Conservation (phyloP, 2,113 vertebrate genomes). For the Natator depressus region DNA sequence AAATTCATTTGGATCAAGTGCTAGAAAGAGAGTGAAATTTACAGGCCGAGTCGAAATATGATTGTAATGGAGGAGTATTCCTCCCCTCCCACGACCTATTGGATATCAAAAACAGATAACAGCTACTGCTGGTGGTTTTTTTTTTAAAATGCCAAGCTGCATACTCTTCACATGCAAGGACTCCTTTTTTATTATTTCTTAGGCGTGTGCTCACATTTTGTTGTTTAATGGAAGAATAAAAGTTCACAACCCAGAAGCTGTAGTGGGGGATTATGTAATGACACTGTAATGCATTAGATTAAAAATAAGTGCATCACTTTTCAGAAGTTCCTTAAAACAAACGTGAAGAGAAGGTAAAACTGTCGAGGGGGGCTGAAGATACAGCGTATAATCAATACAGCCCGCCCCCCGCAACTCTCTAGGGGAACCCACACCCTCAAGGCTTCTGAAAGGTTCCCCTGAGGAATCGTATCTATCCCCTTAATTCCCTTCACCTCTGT, state of each 20-base stretch:
- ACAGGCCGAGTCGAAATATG: neutral
- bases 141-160: neutral
- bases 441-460: neutral
- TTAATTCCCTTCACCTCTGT: neutral
- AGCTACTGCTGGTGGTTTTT: neutral
- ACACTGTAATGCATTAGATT: neutral
- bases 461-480: neutral
- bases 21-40: neutral
- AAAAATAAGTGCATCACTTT: neutral
- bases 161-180: neutral
- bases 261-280: neutral
- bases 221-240: neutral
- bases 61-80: neutral
- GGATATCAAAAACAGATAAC: neutral
- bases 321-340: too few species aligned
- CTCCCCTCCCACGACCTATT: neutral
- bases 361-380: too few species aligned
- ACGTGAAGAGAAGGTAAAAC: too few species aligned
- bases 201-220: rapidly evolving
- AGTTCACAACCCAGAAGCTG: neutral
- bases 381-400: too few species aligned
- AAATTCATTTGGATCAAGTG: neutral
- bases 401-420: too few species aligned
- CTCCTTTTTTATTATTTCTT: neutral
- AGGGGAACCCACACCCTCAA: rapidly evolving